Conservation (phyloP, 1,140 invertebrate species). For the Drosophila pseudoananassae region DNA sequence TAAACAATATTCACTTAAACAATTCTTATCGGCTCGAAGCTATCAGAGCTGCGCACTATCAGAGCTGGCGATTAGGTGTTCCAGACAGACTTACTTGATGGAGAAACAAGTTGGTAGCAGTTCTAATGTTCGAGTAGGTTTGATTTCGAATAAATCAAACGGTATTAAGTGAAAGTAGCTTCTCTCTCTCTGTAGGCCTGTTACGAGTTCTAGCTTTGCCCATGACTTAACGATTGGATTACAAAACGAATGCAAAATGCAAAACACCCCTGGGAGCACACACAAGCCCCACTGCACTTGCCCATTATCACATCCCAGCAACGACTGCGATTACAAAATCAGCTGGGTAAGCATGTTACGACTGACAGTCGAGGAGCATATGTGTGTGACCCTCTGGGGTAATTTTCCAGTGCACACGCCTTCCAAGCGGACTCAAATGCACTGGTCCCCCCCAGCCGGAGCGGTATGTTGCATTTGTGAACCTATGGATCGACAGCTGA, state of each 20-base stretch:
- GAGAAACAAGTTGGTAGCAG: too few relatives aligned
- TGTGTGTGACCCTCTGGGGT: constrained; percentile 27
- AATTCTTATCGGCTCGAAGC: constrained; percentile 1
- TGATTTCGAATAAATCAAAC: too few relatives aligned
- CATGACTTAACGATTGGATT: constrained; percentile 35
- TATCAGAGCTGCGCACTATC: background rate
- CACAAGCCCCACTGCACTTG: constrained; percentile 21
- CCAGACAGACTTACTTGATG: background rate
- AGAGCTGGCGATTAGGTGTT: background rate
- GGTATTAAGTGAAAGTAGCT: background rate
- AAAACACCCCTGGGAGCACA: background rate
- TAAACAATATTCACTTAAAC: constrained; percentile 23
- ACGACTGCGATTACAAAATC: constrained; percentile 46
- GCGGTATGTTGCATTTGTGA: background rate
- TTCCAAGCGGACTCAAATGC: constrained; percentile 25
- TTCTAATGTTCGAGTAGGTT: too few relatives aligned
- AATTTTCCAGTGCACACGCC: constrained; percentile 55
- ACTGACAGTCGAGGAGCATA: constrained; percentile 26
- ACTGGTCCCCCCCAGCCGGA: background rate
- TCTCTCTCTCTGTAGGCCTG: background rate
- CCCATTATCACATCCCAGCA: constrained; percentile 27
- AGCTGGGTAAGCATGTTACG: constrained; percentile 43
- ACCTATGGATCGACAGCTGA: background rate
- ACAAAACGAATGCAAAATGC: constrained; percentile 19
- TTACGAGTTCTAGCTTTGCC: constrained; percentile 49